Base-by-base conservation (phyloP, 2,888 invertebrate species). In the Mythimna impura region DNA sequence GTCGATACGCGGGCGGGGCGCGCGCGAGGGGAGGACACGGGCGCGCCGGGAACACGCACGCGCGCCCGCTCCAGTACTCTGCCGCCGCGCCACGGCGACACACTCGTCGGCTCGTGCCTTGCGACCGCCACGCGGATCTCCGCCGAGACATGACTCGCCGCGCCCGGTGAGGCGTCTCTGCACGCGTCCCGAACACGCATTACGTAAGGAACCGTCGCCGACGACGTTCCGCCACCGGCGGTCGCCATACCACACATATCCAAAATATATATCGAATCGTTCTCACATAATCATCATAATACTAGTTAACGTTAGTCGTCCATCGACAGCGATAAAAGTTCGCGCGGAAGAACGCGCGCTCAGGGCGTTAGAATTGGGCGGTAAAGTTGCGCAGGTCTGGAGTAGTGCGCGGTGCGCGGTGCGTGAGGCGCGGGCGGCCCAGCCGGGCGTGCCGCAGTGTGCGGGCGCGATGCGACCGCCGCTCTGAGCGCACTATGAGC, bases 1-100 rank as follows among this genome's bases (percentile, higher is more conserved):
- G 94, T 94, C 95, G 91, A 94, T 94, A 94, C 92, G 93, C 85
- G 82, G 80, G 94, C 93, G 93, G 94, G 91, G 93, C 93, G 78
- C 78, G 81, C 84, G 81, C 83, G 80, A 78, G 86, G 80, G 81
- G 84, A 78, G 69, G 76, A 60, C 82, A 88, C 87, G 81, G 87
- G 88, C 90, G 81, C 83, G 81, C 84, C 80, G 82, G 88, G 86
- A 75, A 58, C 76, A 87, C 91, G 90, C 91, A 88, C 91, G 92
- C 93, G 91, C 93, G 91, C 89, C 91, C 89, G 89, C 89, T 82
- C 90, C 93, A 95, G 96, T 95, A 90, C 91, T 88, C 91, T 88
- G 91, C 89, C 91, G 92, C 86, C 92, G 92, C 91, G 93, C 90
- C 87, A 84, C 89, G 90, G 92, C 89, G 89, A 88, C 83, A 91